Conservation (phyloP, 53 echinoderm and acorn worm species). For the Actinopyga echinites region DNA sequence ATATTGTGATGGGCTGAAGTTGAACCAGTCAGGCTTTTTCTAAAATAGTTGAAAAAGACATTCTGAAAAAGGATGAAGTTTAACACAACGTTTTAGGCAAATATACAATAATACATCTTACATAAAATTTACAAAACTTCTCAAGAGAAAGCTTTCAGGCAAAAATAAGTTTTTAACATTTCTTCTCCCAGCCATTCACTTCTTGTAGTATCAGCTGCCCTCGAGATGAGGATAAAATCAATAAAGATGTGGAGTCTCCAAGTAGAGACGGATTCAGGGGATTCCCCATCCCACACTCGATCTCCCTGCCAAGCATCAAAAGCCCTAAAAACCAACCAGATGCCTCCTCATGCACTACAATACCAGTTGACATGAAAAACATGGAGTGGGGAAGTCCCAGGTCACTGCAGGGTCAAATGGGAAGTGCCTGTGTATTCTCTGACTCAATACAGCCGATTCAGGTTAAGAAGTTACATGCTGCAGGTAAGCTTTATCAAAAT, state of each 20-base stretch:
- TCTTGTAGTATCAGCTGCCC: constrained; percentile 80
- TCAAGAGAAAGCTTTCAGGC: too few species aligned
- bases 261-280: constrained; percentile 7
- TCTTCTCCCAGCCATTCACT: constrained; percentile 67
- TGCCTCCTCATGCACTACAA: constrained; percentile 9
- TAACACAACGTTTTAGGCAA: too few species aligned
- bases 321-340: constrained; percentile 57
- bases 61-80: too few species aligned
- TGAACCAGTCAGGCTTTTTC: too few species aligned
- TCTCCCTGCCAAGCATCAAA: constrained; percentile 46
- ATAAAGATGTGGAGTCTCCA: constrained; percentile 24
- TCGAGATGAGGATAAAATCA: constrained; percentile 9
- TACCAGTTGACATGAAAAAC: constrained; percentile 79
- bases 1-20: too few species aligned
- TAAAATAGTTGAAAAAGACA: too few species aligned
- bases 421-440: constrained; percentile 94
- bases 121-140: too few species aligned
- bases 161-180: too few species aligned
- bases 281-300: constrained; percentile 26
- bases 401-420: constrained; percentile 93
- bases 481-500: constrained; percentile 82
- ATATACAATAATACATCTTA: too few species aligned
- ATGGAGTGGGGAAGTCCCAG: constrained; percentile 79
- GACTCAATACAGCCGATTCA: constrained; percentile 78
- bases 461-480: constrained; percentile 80